These are phyloP conservation scores for Microctenopoma stevenorrisi DNA, from an alignment of 2,797 vertebrate species.

Conservation along the genomic window DNA sequence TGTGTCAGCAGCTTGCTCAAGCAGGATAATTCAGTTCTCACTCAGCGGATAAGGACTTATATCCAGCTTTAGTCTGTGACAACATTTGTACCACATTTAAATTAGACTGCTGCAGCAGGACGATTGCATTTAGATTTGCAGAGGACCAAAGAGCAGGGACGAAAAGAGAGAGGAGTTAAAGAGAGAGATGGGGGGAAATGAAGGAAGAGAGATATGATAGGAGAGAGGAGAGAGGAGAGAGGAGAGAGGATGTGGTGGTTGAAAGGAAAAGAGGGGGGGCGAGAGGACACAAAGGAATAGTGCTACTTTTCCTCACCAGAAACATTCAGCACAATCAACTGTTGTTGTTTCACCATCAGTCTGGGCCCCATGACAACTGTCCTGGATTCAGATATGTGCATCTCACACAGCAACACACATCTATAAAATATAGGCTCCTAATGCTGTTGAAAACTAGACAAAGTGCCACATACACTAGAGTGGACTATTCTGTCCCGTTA, in stretches of 20 bases:
- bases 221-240: not conserved
- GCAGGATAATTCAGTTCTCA: constrained; percentile 80
- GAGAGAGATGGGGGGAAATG: constrained; percentile 30
- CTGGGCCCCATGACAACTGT: constrained; percentile 79
- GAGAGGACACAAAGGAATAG: constrained; percentile 73
- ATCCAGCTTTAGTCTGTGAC: constrained; percentile 79
- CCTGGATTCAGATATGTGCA: constrained; percentile 72
- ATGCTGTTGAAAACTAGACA: constrained; percentile 30
- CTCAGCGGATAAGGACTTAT: constrained; percentile 75
- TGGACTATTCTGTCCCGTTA: not conserved
- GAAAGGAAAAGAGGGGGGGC: constrained; percentile 31
- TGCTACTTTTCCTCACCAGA: constrained; percentile 76
- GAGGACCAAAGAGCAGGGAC: constrained; percentile 24
- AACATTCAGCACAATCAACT: constrained; percentile 72
- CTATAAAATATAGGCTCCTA: constrained; percentile 67
- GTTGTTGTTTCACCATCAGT: constrained; percentile 75
- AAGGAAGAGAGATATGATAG: constrained; percentile 19
- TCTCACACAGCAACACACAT: constrained; percentile 67
- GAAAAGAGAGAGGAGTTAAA: constrained; percentile 14
- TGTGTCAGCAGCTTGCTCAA: constrained; percentile 76
- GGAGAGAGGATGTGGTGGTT: constrained; percentile 15
- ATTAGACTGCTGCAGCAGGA: constrained; percentile 75
- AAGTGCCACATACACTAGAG: constrained; percentile 1
- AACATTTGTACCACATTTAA: constrained; percentile 81
- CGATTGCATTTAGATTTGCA: constrained; percentile 75